Evolutionary conservation across 1,140 invertebrate species (phyloP), one percentile per base, ranked within the genome.

Genomic region (Drosophila mojavensis): DNA sequence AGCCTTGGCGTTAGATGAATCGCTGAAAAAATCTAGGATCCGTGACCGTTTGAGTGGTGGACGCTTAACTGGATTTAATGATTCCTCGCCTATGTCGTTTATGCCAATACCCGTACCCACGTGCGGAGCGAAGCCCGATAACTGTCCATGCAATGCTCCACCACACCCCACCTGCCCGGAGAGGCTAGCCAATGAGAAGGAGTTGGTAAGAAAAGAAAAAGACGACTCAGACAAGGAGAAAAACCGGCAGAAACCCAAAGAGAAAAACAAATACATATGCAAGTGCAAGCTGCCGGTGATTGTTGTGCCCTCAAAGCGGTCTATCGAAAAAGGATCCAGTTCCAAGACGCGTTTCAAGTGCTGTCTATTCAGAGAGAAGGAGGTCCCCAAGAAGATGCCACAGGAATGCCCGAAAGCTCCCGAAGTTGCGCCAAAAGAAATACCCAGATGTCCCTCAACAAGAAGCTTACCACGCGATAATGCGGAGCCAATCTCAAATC

Each of bases 291-390:
- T 4, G 13, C 68, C 68, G 0, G 15, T 70, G 3, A 3, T 70
- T 1, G 68, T 70, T 1, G 61, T 70, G 15, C 68, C 20, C 1
- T 56, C 60, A 5, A 56, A 41, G 2, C 10, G 36, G n/a, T 4
- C 17, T 20, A 1, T 3, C 9, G 17, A 4, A 1, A 0, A 5
- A 1, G 47, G 20, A 13, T 11, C 7, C 0, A 50, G 4, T 5
- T 10, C 9, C 11, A 24, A 20, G 17, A 26, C 17, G 10, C 47
- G 47, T 5, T 50, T 50, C 47, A 13, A 10, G 9, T 50, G 11
- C 47, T 20, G 47, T 50, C 11, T 50, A 3, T 6, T 10, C 15
- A 26, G 4, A 11, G 20, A 50, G 7, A 26, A 50, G 47, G 2
- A 2, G 33, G 9, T 6, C 33, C 33, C 33, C 6, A 33, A 9